phyloP scores from a whole-genome alignment of 1,140 invertebrate genomes.

The Drosophila mayri region DNA sequence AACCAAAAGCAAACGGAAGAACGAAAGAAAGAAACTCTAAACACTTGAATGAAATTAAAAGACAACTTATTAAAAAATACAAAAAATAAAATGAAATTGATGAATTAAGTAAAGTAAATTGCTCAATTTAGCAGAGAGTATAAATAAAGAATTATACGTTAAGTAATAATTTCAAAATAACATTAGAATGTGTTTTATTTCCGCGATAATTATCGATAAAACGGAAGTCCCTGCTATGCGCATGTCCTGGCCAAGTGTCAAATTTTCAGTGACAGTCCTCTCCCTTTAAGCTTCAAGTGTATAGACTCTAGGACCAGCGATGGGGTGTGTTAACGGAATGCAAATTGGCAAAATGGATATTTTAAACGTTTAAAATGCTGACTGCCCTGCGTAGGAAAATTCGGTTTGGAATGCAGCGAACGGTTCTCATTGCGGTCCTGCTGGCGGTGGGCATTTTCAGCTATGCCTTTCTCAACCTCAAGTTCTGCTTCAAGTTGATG shows the following conservation, averaged over 20 bases:
- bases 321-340: conserved; percentile 34
- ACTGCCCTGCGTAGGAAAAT: conserved; percentile 71
- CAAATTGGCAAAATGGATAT: conserved; percentile 23
- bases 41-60: conserved; percentile 72
- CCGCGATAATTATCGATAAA: conserved; percentile 40
- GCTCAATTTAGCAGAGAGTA: conserved; percentile 83
- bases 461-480: conserved; percentile 79
- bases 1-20: conserved; percentile 26
- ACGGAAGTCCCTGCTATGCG: conserved; percentile 23
- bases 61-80: conserved; percentile 66
- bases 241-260: conserved; percentile 52
- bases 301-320: conserved; percentile 36
- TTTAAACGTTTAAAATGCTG: conserved; percentile 61
- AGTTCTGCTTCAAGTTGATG: conserved; percentile 81
- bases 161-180: conserved; percentile 79
- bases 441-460: conserved; percentile 73
- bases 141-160: conserved; percentile 84
- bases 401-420: conserved; percentile 76
- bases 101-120: conserved; percentile 80
- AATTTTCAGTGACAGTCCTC: conserved; percentile 20
- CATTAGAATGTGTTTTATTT: background rate
- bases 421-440: conserved; percentile 72
- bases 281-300: conserved; percentile 34
- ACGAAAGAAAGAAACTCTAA: conserved; percentile 60
- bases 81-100: conserved; percentile 78